These are phyloP conservation scores for Alfaro cultratus DNA, from an alignment of 2,797 vertebrate genomes.

Conservation along the genomic window DNA sequence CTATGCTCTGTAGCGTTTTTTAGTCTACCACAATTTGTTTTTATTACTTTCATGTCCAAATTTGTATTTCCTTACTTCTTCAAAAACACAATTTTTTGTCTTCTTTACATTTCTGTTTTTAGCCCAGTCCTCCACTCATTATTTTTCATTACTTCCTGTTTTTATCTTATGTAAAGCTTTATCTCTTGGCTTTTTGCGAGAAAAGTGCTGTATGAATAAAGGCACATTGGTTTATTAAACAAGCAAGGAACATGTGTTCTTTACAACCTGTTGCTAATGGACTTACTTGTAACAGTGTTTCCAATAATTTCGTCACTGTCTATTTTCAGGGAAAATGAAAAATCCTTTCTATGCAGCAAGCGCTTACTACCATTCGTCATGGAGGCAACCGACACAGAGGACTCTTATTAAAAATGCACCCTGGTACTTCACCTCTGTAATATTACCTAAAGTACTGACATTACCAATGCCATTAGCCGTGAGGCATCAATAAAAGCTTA, in stretches of 20 bases:
- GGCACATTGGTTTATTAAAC: not conserved
- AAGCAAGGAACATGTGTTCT: not conserved
- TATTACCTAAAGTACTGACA: not conserved
- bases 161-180: not conserved
- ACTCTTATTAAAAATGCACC: not conserved
- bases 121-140: not conserved
- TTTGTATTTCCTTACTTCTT: not conserved
- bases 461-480: slow-evolving; percentile 24
- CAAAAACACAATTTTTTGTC: not conserved
- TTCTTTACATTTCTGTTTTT: not conserved
- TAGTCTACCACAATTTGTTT: not conserved
- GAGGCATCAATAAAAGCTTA: not conserved
- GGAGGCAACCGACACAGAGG: not conserved
- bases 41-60: not conserved
- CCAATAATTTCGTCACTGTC: not conserved
- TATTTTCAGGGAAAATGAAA: slow-evolving; percentile 3
- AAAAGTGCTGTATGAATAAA: not conserved
- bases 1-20: not conserved
- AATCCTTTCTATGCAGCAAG: not conserved
- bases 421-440: not conserved
- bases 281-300: not conserved
- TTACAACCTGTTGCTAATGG: not conserved
- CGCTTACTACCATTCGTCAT: slow-evolving; percentile 19
- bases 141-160: not conserved
- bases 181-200: not conserved